Conservation (phyloP, 2,888 invertebrate genomes). For the Mythimna ferrago region DNA sequence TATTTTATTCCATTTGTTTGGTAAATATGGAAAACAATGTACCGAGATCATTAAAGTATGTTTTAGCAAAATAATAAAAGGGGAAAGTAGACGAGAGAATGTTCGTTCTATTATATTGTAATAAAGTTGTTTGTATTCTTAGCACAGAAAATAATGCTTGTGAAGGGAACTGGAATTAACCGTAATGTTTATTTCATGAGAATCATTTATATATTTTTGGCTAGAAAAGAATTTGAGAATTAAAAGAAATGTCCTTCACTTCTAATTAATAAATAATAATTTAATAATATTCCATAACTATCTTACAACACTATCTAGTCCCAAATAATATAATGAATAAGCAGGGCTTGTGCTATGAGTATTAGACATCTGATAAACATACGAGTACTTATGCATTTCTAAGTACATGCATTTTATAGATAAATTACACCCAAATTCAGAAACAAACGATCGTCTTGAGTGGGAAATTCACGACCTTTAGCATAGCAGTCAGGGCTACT, state of each 20-base stretch:
- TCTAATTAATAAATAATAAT: no score
- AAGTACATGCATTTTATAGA: no score
- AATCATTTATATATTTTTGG: neutral
- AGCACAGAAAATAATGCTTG: constrained; percentile 7
- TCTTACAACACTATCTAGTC: no score
- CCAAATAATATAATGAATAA: no score
- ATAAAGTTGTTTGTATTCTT: constrained; percentile 41
- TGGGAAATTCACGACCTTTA: no score
- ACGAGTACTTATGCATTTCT: no score
- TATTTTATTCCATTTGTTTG: constrained; percentile 56
- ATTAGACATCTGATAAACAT: no score
- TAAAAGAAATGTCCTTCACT: neutral
- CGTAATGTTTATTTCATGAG: neutral
- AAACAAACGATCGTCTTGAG: no score
- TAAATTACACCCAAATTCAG: no score
- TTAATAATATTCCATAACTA: no score
- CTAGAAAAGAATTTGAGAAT: neutral
- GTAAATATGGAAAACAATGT: constrained; percentile 41
- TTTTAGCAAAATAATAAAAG: constrained; percentile 55
- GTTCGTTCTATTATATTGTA: constrained; percentile 20
- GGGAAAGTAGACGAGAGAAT: constrained; percentile 22
- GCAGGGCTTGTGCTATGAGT: no score
- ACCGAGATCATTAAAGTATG: constrained; percentile 55
- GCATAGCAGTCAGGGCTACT: no score
- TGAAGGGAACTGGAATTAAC: constrained; percentile 12